A percentile compares a stretch with the other conserved stretches of the same genome.
Conservation (phyloP, 2,113 vertebrate genomes). For the Dolichotis patagonum region DNA sequence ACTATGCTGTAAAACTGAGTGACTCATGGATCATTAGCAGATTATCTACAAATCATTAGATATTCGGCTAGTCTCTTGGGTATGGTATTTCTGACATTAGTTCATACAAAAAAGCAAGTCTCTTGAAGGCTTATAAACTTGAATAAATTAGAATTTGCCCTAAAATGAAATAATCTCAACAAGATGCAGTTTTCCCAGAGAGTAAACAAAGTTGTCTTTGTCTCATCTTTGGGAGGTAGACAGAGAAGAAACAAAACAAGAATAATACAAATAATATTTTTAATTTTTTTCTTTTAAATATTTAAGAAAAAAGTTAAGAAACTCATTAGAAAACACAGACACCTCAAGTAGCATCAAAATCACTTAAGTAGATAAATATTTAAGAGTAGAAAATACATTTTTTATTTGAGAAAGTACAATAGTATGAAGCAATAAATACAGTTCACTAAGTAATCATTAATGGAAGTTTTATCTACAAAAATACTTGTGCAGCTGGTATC, state of each 20-base stretch:
- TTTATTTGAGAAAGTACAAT: constrained; percentile 27
- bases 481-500: constrained; percentile 18
- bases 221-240: background rate
- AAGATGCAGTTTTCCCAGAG: background rate
- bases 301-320: constrained; percentile 12
- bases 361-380: background rate
- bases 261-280: background rate
- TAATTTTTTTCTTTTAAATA: background rate
- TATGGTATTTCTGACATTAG: background rate
- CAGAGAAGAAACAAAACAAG: background rate
- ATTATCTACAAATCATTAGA: background rate
- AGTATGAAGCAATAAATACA: background rate
- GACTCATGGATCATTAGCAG: background rate
- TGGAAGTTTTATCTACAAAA: background rate
- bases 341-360: background rate
- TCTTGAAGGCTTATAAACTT: background rate
- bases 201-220: background rate
- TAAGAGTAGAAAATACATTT: background rate
- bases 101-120: background rate
- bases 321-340: constrained; percentile 14
- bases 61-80: background rate
- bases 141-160: constrained; percentile 20
- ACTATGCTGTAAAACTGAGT: background rate
- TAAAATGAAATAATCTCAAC: background rate
- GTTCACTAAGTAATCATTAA: background rate